Conservation (phyloP, 1,140 invertebrate genomes). For the Anastrepha ludens region DNA sequence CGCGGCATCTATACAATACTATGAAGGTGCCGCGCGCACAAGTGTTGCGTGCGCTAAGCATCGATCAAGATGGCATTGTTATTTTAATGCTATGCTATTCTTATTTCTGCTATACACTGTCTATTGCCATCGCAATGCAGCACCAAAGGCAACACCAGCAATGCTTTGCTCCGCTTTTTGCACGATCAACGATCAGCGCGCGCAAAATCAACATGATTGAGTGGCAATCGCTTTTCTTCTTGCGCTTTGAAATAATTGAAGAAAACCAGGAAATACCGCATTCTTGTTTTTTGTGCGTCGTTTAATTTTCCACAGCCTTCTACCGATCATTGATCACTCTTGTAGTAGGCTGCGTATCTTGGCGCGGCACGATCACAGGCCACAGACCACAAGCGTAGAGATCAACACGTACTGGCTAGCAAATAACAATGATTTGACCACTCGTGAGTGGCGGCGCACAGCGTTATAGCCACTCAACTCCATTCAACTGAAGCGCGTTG, state of each 20-base stretch:
- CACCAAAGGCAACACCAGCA: not conserved
- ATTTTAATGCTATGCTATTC: not conserved
- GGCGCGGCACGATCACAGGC: conserved; percentile 27
- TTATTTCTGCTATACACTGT: not conserved
- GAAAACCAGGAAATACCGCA: conserved; percentile 25
- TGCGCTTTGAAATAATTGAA: conserved; percentile 16
- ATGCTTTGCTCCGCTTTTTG: not conserved
- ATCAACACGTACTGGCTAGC: not conserved
- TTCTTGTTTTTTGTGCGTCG: not conserved
- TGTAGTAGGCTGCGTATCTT: not conserved
- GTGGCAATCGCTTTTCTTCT: conserved; percentile 16
- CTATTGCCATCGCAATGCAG: not conserved
- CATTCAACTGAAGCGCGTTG: conserved; percentile 54
- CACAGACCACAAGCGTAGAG: conserved; percentile 29
- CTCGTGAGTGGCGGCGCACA: not conserved
- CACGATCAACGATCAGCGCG: not conserved
- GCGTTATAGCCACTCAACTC: conserved; percentile 10
- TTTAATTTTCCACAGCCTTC: not conserved
- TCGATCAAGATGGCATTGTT: not conserved
- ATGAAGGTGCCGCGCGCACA: not conserved
- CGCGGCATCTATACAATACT: not conserved
- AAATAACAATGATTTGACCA: conserved; percentile 6
- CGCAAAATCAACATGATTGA: conserved; percentile 3
- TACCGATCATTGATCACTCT: not conserved
- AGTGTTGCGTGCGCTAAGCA: not conserved